Evolutionary conservation across 2,113 vertebrate genomes (phyloP).

Genomic region (Serinus canaria): DNA sequence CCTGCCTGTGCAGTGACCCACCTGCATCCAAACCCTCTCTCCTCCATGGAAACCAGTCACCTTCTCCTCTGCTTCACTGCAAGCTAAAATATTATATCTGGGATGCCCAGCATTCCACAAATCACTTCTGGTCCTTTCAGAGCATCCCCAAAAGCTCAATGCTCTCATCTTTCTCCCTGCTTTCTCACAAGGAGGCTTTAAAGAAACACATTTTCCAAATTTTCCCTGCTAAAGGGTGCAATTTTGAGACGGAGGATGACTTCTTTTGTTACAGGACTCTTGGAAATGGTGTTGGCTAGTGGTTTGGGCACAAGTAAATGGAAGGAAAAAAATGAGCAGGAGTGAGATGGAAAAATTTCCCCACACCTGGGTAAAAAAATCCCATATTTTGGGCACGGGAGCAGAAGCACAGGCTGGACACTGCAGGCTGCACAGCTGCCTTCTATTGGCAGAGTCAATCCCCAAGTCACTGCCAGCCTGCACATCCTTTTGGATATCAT

Average conservation of each 20-base stretch:
- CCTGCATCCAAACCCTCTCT: background rate
- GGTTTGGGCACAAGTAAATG: background rate
- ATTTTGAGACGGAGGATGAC: background rate
- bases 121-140: background rate
- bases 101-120: background rate
- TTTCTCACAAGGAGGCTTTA: background rate
- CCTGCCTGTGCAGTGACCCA: accelerated
- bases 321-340: background rate
- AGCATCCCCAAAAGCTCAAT: background rate
- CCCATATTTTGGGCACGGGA: background rate
- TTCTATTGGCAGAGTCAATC: background rate
- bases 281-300: background rate
- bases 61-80: background rate
- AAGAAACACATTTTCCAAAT: background rate
- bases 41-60: background rate
- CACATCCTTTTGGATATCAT: background rate
- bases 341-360: background rate
- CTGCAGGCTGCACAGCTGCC: background rate
- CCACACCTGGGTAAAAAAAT: background rate
- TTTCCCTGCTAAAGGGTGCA: background rate
- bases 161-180: background rate
- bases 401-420: background rate
- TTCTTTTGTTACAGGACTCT: background rate
- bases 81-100: background rate
- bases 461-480: background rate